These are phyloP conservation scores for Coracopsis vasa DNA, from an alignment of 2,113 vertebrate genomes.

Conservation along the genomic window DNA sequence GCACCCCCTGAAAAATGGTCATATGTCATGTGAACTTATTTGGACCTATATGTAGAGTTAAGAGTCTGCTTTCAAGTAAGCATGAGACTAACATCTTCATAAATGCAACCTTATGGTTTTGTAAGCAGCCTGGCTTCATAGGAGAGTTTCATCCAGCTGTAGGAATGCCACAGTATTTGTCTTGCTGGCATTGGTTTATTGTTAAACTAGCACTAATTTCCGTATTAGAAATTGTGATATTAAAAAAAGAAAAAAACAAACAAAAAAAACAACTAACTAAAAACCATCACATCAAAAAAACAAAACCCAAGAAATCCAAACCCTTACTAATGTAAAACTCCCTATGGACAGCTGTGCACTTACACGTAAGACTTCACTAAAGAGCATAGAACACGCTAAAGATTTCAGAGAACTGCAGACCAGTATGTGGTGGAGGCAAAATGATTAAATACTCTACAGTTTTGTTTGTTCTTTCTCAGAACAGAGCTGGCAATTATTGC, in stretches of 20 bases:
- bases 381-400: background rate
- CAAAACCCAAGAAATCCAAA: background rate
- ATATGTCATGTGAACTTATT: background rate
- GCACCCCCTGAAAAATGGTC: background rate
- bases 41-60: background rate
- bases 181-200: background rate
- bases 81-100: background rate
- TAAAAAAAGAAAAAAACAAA: background rate
- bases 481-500: background rate
- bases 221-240: background rate
- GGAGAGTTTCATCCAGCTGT: background rate
- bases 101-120: background rate
- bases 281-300: no score
- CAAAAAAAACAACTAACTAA: background rate
- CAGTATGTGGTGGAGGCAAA: background rate
- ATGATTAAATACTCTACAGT: background rate
- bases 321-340: background rate
- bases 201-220: background rate
- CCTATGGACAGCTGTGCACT: background rate
- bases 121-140: background rate
- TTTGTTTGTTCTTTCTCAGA: background rate
- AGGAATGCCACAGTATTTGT: background rate
- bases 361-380: background rate
- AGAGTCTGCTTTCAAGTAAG: background rate
- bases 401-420: background rate